Conservation (phyloP, 2,888 invertebrate genomes). For the Tipula confusa region DNA sequence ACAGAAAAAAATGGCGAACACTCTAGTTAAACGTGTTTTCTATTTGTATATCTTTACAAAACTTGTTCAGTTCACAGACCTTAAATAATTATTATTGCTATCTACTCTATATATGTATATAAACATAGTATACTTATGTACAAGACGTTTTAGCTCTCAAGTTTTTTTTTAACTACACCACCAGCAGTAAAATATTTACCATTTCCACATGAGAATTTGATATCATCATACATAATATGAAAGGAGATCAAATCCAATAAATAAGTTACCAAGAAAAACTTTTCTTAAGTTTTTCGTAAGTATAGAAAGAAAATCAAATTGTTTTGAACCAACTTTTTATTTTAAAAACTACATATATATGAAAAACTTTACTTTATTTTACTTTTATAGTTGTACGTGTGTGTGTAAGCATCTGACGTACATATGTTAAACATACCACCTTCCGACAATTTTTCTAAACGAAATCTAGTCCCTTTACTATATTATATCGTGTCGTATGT, state of each 20-base stretch:
- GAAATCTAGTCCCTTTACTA: background rate
- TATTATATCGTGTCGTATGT: background rate
- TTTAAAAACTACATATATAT: background rate
- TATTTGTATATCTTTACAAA: background rate
- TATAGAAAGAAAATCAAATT: background rate
- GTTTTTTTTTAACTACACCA: background rate
- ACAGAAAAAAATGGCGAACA: background rate
- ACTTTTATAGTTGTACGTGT: background rate
- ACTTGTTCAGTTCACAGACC: constrained; percentile 20
- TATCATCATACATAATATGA: background rate
- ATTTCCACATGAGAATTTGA: constrained; percentile 20
- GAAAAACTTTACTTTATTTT: background rate
- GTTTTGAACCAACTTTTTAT: background rate
- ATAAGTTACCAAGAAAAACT: background rate
- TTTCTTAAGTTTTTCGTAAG: background rate
- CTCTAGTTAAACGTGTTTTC: background rate
- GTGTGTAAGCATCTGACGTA: background rate
- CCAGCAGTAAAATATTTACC: background rate
- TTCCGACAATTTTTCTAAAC: too few relatives aligned
- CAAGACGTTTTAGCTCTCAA: background rate
- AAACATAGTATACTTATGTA: background rate
- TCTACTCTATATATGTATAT: background rate
- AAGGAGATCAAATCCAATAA: background rate
- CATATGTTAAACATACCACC: background rate
- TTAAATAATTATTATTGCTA: background rate